These are phyloP conservation scores for Prosapia bicincta DNA, from an alignment of 2,888 invertebrate genomes.

Conservation along the genomic window DNA sequence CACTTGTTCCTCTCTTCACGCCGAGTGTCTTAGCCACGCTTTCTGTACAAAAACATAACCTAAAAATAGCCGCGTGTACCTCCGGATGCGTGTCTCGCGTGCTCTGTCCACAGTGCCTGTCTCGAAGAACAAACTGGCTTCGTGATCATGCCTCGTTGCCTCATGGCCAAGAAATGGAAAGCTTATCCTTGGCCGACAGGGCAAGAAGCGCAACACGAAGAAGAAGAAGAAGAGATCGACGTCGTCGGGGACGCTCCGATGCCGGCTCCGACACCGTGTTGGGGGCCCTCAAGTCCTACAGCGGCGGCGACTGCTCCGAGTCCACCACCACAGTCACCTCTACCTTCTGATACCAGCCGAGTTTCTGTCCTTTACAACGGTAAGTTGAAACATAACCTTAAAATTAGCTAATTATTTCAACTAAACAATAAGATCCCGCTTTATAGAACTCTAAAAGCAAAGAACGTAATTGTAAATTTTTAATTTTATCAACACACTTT, in stretches of 20 bases:
- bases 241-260: conserved; percentile 68
- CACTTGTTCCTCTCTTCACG: conserved; percentile 7
- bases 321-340: conserved; percentile 41
- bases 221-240: conserved; percentile 68
- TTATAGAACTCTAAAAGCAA: no score
- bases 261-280: conserved; percentile 55
- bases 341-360: conserved; percentile 41
- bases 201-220: conserved; percentile 44
- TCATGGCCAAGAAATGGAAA: conserved; percentile 96
- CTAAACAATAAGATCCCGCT: no score
- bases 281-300: conserved; percentile 72
- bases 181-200: conserved; percentile 68
- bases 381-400: conserved; percentile 16
- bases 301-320: conserved; percentile 63
- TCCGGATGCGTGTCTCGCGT: conserved; percentile 14
- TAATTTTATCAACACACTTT: no score
- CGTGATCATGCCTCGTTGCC: conserved; percentile 84
- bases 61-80: background rate
- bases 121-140: conserved; percentile 43
- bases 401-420: no score
- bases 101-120: conserved; percentile 13
- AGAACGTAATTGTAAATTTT: no score
- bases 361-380: conserved; percentile 40
- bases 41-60: background rate
- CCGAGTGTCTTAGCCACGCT: background rate